Base-by-base conservation (phyloP, 2,797 vertebrate species). In the Chiroxiphia lanceolata region DNA sequence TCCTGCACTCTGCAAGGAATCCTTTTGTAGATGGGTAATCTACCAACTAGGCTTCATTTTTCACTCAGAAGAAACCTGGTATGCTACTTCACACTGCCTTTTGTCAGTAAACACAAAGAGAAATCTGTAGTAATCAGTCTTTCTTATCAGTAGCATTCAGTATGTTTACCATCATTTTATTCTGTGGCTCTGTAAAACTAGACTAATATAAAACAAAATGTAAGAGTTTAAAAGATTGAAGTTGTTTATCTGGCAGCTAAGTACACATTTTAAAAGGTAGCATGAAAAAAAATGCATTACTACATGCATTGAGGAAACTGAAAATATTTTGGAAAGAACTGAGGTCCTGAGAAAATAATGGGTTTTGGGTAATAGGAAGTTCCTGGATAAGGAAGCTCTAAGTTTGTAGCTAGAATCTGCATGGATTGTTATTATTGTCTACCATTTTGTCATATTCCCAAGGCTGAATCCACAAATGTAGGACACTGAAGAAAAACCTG, bases 51-150 rank as follows among this genome's bases (percentile, higher is more conserved):
- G 89, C 92, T 97, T 92, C 95, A 96, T 97, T 98, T 98, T 97
- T 98, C 95, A 87, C 91, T 81, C 74, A 84, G 89, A 96, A 90
- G 54, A 96, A 96, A 94, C 89, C 69, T 70, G 47, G 94, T 83
- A 63, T 88, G 69, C 83, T 93, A 38, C 84, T 92, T 87, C 92
- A 48, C 53, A 51, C 91, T 91, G 88, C 93, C 95, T 98, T 98
- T 98, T 98, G 97, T 97, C 96, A 95, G 97, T 95, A 97, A 97
- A 97, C 96, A 97, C 97, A 97, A 98, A 98, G 97, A 95, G 94
- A 96, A 96, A 97, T 97, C 96, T 97, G 96, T 97, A 98, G 95
- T 96, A 97, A 98, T 97, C 97, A 95, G 94, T 98, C 97, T 97
- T 97, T 95, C 96, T 98, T 97, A 98, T 97, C 97, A 96, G 81